Conservation (phyloP, 2,113 vertebrate genomes). For the Lophura nycthemera region DNA sequence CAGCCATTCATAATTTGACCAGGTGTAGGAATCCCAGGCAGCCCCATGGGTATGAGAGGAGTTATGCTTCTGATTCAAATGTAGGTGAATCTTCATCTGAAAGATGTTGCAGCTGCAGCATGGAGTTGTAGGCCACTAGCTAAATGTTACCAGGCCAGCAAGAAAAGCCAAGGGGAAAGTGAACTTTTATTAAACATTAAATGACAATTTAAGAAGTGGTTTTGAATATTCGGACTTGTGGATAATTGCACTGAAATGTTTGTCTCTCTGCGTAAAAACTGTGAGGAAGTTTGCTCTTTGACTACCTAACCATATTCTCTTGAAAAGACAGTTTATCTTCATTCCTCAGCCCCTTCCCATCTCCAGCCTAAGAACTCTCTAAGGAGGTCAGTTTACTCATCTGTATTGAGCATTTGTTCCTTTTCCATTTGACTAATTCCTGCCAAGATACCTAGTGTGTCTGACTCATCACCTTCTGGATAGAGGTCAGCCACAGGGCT, state of each 20-base stretch:
- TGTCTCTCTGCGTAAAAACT: not conserved
- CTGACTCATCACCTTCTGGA: not conserved
- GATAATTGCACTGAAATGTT: not conserved
- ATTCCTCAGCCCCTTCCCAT: not conserved
- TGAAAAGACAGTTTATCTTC: not conserved
- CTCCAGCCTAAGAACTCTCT: not conserved
- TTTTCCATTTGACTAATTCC: slow-evolving; percentile 41
- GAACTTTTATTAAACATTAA: not conserved
- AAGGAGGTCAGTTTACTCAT: not conserved
- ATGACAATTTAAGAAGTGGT: not conserved
- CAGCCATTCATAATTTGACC: not conserved
- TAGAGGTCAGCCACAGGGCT: not conserved
- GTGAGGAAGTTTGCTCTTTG: not conserved
- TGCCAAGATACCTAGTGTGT: not conserved
- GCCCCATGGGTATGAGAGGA: not conserved
- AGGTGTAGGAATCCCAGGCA: not conserved
- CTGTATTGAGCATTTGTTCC: not conserved
- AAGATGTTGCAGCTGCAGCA: not conserved
- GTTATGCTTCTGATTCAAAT: not conserved
- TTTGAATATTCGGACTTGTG: not conserved
- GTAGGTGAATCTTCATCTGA: not conserved
- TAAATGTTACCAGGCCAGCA: not conserved
- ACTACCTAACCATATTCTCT: not conserved
- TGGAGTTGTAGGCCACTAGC: not conserved
- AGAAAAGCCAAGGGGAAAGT: not conserved